Conservation (phyloP, 2,888 invertebrate species). For the Fragum fragum region DNA sequence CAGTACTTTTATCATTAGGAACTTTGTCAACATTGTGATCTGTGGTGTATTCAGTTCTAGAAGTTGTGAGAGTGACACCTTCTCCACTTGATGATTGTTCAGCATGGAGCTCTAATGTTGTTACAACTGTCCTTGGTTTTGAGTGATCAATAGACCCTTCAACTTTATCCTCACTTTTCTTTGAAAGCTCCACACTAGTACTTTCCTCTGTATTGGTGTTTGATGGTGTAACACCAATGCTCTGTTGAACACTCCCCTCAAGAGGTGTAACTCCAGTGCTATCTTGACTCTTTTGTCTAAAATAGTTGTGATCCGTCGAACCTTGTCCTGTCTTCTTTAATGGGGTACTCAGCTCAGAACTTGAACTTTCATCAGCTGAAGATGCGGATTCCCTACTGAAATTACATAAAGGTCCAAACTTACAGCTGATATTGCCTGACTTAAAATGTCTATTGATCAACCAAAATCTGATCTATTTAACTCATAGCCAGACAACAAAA, state of each 20-base stretch:
- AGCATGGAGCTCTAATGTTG: constrained; percentile 60
- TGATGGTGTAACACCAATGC: neutral
- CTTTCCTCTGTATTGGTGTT: neutral
- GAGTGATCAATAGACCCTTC: neutral
- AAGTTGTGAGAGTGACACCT: constrained; percentile 45
- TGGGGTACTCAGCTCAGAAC: constrained; percentile 53
- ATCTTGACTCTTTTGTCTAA: constrained; percentile 70
- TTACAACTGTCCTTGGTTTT: constrained; percentile 23
- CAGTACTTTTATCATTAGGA: neutral
- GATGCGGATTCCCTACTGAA: constrained; percentile 66
- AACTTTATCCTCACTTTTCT: neutral
- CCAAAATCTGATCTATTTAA: too few species aligned
- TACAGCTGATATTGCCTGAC: too few species aligned
- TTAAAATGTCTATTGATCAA: too few species aligned
- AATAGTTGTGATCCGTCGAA: constrained; percentile 83
- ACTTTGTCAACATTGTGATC: neutral
- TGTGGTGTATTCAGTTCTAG: constrained; percentile 2
- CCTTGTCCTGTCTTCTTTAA: constrained; percentile 46
- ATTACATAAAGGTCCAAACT: neutral
- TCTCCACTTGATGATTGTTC: constrained; percentile 47
- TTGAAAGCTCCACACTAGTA: neutral
- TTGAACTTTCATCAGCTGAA: constrained; percentile 72
- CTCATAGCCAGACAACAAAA: too few species aligned
- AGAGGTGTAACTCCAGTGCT: neutral
- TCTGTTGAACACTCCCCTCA: neutral